Percentiles rank a stretch among this genome's conserved stretches.
Evolutionary conservation across 2,797 vertebrate species (phyloP).

Genomic region (Lemur catta): DNA sequence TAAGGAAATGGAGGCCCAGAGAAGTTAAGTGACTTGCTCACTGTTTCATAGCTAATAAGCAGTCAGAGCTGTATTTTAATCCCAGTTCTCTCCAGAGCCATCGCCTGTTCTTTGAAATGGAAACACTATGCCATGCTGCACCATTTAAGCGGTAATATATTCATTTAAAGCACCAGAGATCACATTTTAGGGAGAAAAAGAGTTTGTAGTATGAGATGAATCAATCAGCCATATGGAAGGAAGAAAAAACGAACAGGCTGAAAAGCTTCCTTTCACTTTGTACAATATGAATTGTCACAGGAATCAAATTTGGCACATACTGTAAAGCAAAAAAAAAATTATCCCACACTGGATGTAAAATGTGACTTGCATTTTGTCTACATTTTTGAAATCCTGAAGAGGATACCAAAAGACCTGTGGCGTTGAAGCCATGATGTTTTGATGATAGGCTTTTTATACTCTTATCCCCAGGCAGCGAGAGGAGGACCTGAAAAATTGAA

Average conservation of each 20-base stretch:
- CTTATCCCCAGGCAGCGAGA: slow-evolving; percentile 44
- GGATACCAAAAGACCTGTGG: slow-evolving; percentile 6
- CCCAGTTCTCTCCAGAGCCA: not conserved
- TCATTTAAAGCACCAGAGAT: slow-evolving; percentile 68
- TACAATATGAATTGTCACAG: slow-evolving; percentile 71
- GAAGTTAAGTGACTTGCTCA: not conserved
- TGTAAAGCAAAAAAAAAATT: slow-evolving; percentile 53
- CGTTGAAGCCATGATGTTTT: not conserved
- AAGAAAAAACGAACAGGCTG: slow-evolving; percentile 42
- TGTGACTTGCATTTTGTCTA: slow-evolving; percentile 55
- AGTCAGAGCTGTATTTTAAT: slow-evolving; percentile 15
- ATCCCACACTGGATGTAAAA: slow-evolving; percentile 29
- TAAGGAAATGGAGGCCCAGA: not conserved
- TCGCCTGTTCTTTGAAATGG: slow-evolving; percentile 56
- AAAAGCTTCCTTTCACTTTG: slow-evolving; percentile 60
- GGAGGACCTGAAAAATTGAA: slow-evolving; percentile 42
- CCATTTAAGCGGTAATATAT: slow-evolving; percentile 64
- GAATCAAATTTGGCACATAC: slow-evolving; percentile 62
- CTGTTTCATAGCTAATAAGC: not conserved
- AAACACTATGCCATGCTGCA: not conserved
- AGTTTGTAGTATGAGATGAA: slow-evolving; percentile 67
- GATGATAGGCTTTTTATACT: slow-evolving; percentile 35
- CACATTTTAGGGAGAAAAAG: slow-evolving; percentile 68
- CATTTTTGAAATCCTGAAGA: slow-evolving; percentile 48
- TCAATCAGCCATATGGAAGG: slow-evolving; percentile 66